phyloP scores from a whole-genome alignment of 2,888 invertebrate species.

The Alsophila aescularia region DNA sequence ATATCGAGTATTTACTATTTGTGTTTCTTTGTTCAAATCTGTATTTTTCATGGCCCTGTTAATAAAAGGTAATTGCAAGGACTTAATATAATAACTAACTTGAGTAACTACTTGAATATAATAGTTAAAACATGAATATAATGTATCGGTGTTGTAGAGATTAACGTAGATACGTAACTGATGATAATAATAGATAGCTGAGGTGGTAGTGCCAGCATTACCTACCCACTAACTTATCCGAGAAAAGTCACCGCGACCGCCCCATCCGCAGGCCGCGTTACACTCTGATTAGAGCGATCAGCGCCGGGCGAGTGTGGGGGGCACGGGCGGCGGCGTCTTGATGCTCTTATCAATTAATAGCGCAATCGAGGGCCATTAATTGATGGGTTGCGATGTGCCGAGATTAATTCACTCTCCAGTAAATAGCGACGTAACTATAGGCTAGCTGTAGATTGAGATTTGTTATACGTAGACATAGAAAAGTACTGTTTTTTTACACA shows the following conservation, averaged over 20 bases:
- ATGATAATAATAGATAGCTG: background rate
- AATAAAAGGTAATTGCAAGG: too few species aligned
- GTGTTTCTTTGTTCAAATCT: too few species aligned
- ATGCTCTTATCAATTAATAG: slow-evolving; percentile 8
- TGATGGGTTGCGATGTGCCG: slow-evolving; percentile 1
- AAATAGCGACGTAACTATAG: background rate
- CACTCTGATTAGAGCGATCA: background rate
- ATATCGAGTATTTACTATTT: too few species aligned
- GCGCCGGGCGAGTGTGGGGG: background rate
- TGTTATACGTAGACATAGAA: background rate
- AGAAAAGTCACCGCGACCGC: background rate
- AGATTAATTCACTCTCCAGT: background rate
- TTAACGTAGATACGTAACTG: background rate
- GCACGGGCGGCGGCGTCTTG: background rate
- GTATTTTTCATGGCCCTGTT: too few species aligned
- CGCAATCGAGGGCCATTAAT: slow-evolving; percentile 1
- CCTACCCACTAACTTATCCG: background rate
- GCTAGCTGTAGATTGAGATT: background rate
- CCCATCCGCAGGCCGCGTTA: too few species aligned
- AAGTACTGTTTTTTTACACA: too few species aligned
- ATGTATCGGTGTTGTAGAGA: too few species aligned
- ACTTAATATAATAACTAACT: too few species aligned
- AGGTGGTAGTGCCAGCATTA: background rate
- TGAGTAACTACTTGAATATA: too few species aligned
- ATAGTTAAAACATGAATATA: too few species aligned